A percentile compares a stretch with the other conserved stretches of the same genome.
phyloP scores from a whole-genome alignment of 2,113 vertebrate species.

The Gracilinanus agilis region DNA sequence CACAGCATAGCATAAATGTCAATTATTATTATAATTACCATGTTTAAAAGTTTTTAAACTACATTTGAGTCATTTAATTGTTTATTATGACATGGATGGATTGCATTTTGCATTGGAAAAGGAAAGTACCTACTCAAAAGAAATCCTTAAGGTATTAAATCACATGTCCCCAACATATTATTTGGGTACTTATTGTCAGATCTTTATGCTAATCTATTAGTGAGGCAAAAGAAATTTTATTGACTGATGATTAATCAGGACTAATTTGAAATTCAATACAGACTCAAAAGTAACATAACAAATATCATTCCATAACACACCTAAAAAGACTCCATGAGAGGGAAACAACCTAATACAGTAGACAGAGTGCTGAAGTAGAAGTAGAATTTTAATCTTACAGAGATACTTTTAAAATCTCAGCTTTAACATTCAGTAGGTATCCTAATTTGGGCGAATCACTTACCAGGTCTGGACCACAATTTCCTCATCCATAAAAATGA shows the following conservation, averaged over 20 bases:
- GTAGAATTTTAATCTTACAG: too few species aligned
- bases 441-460: neutral
- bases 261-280: constrained; percentile 19
- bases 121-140: neutral
- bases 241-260: constrained; percentile 32
- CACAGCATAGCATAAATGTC: neutral
- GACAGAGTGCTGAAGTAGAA: neutral
- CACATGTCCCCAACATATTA: neutral
- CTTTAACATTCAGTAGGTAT: neutral
- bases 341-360: neutral
- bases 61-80: neutral
- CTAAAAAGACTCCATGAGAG: constrained; percentile 1
- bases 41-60: neutral
- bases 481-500: neutral
- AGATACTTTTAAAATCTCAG: neutral
- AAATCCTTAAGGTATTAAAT: neutral
- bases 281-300: constrained; percentile 23
- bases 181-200: neutral
- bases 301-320: constrained; percentile 36
- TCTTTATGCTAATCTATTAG: neutral
- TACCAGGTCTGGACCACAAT: neutral
- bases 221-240: constrained; percentile 29
- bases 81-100: neutral
- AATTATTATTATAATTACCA: neutral
- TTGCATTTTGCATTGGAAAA: neutral